phyloP scores from a whole-genome alignment of 2,113 vertebrate species.

The Probosciger aterrimus region DNA sequence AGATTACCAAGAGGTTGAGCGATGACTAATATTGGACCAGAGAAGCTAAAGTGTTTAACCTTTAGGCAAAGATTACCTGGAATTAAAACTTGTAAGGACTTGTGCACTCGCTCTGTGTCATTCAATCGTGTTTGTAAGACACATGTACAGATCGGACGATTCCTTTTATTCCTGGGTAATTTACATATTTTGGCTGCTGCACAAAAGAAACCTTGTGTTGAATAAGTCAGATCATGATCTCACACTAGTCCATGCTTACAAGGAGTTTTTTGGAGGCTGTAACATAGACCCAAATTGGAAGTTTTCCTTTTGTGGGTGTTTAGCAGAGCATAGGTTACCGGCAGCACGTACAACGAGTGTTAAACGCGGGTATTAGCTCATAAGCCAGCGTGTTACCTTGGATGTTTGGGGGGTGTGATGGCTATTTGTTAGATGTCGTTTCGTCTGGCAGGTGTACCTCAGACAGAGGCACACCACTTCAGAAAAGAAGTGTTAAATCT shows the following conservation, averaged over 20 bases:
- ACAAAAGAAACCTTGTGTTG: constrained; percentile 48
- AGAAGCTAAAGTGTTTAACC: constrained; percentile 2
- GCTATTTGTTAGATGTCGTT: neutral
- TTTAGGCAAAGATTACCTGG: constrained; percentile 50
- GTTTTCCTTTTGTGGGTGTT: constrained; percentile 6
- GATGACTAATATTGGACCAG: neutral
- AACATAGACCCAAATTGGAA: neutral
- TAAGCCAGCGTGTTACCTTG: neutral
- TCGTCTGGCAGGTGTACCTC: neutral
- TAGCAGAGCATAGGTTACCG: neutral
- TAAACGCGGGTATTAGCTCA: neutral
- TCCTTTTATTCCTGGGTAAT: constrained; percentile 49
- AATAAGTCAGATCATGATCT: constrained; percentile 36
- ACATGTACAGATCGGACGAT: constrained; percentile 17
- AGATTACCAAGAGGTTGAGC: neutral
- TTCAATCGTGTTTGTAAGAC: constrained; percentile 24
- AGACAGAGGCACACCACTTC: neutral
- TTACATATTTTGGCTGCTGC: constrained; percentile 57
- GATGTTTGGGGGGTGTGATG: neutral
- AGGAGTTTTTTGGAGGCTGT: neutral
- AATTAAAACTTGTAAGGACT: constrained; percentile 36
- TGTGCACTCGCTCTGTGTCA: neutral
- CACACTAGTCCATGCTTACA: constrained; percentile 1
- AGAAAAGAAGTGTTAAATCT: neutral
- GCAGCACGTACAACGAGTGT: neutral